Base-by-base conservation (phyloP, 2,113 vertebrate species). In the Apus apus region DNA sequence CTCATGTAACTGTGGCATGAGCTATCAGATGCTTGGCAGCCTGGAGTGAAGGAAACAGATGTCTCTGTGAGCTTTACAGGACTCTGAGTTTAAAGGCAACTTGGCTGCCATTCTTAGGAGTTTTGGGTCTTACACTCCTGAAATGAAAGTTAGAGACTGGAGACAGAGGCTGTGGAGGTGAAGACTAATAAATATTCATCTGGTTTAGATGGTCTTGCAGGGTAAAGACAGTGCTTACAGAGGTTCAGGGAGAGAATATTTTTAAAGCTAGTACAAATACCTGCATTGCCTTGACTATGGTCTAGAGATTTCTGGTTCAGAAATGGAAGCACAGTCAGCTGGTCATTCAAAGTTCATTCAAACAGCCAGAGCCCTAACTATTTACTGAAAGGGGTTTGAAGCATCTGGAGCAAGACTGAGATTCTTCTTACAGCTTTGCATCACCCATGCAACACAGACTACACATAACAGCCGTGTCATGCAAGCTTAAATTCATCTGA, bases 341-440 rank as follows among this genome's bases (percentile, higher is more conserved):
- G 76, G 84, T 93, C 90, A 95, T 76, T 91, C 74, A 72, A 72
- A 95, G n/a, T 58, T 77, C 80, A 91, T 65, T 92, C 79, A 79
- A 89, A 70, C 58, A 80, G 20, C 38, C 60, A 90, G 43, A 88
- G 19, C 56, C 20, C 48, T 81, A 54, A 29, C 12, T 90, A 10
- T 84, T 90, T 93, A 66, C 51, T 36, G 43, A 90, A 77, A 86
- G 5, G 34, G 43, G 17, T 11, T 64, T 66, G 81, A 79, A 91
- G n/a, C 15, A 20, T 29, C 61, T 58, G 30, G 25, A 85, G 19
- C 8, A 77, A 19, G 54, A 77, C 29, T 29, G 51, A 86, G 46
- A 46, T 85, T 66, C 58, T 82, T 82, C 54, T 88, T 15, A 46
- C 8, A 56, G 45, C 27, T 81, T 85, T 87, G 38, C 43, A 36